phyloP scores from a whole-genome alignment of 2,113 vertebrate species.

The Periophthalmodon schlosseri region DNA sequence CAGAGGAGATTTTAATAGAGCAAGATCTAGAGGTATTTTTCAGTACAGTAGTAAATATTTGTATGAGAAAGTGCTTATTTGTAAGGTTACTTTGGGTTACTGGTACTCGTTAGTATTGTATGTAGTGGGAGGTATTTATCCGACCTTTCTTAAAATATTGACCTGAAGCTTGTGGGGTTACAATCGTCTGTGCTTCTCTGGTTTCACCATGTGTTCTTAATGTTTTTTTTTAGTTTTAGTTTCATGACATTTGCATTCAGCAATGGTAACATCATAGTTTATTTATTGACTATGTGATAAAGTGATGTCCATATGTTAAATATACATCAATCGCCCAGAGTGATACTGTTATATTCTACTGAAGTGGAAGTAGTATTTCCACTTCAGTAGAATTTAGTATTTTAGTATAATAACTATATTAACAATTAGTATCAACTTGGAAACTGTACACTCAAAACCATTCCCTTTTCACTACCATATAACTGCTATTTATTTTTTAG shows the following conservation, averaged over 20 bases:
- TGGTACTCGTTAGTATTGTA: background rate
- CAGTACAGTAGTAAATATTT: constrained; percentile 19
- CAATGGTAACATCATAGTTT: background rate
- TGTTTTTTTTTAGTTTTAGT: background rate
- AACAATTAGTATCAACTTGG: too few species aligned
- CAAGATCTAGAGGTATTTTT: background rate
- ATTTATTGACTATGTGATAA: too few species aligned
- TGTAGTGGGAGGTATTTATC: constrained; percentile 19
- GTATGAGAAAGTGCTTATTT: background rate
- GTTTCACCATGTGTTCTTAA: constrained; percentile 27
- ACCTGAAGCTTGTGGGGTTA: constrained; percentile 50
- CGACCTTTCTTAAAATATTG: constrained; percentile 46
- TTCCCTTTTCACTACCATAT: too few species aligned
- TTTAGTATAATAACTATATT: too few species aligned
- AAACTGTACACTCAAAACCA: too few species aligned
- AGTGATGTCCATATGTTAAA: too few species aligned
- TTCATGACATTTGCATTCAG: background rate
- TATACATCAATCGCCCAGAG: too few species aligned
- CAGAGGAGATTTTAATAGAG: background rate
- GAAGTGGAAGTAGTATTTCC: too few species aligned
- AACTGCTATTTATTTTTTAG: too few species aligned
- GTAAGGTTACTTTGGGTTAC: background rate
- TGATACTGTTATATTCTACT: too few species aligned
- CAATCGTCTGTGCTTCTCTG: constrained; percentile 38
- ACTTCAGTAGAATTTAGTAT: too few species aligned